Conservation (phyloP, 2,113 vertebrate species). For the Cyanoramphus novaezelandiae region DNA sequence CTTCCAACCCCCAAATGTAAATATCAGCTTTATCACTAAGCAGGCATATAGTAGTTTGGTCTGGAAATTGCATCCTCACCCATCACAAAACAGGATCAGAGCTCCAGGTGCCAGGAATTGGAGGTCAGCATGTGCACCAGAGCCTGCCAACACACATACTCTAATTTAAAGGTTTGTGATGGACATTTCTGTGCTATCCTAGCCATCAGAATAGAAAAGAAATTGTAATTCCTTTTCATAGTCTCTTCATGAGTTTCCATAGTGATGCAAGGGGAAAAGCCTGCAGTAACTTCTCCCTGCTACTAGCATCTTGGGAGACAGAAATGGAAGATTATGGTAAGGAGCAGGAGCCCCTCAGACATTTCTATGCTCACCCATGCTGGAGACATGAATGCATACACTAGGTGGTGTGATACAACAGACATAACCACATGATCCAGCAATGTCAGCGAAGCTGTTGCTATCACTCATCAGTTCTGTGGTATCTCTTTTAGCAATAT, state of each 20-base stretch:
- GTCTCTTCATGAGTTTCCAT: background rate
- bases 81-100: background rate
- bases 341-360: background rate
- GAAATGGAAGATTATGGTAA: background rate
- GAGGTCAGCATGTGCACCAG: background rate
- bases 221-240: background rate
- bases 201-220: background rate
- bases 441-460: background rate
- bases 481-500: background rate
- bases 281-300: background rate
- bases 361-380: background rate
- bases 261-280: background rate
- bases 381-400: background rate
- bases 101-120: background rate
- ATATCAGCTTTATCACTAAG: constrained; percentile 29
- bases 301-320: background rate
- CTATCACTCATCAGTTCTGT: background rate
- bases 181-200: background rate
- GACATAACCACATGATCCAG: background rate
- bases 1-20: background rate
- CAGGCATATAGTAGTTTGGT: constrained; percentile 9
- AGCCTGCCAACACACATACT: background rate
- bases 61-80: background rate
- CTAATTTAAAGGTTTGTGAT: background rate
- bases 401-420: background rate